Base-by-base conservation (phyloP, 2,888 invertebrate species). In the Dicyrtoma fusca region DNA sequence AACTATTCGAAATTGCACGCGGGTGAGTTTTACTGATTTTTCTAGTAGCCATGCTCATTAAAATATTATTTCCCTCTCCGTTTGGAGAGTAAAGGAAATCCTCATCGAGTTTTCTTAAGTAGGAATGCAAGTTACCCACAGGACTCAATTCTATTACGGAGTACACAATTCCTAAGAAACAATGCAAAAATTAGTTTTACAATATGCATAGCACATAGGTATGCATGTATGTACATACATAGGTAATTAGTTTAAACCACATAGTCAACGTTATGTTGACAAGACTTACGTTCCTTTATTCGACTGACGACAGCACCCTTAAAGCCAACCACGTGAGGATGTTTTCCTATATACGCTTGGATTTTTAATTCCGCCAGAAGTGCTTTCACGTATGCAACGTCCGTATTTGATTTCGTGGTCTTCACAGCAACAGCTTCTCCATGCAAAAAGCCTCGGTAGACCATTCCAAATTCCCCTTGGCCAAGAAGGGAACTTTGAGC, bases 301-400 rank as follows among this genome's bases (percentile, higher is more conserved):
- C 26, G 57, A 57, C 11, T 57, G n/a, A 57, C 26, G 13, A 57
- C 57, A 14, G 57, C 57, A 5, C 57, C 57, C 3, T 13, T 6
- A 14, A 57, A 57, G 25, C 6, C 4, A 25, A 57, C 25, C 23
- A 57, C 25, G 8, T 57, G 57, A 8, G 23, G 25, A 25, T 57
- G 57, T 25, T 17, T 1, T 13, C 57, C 57, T 11, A 57, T 26
- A 57, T 57, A 57, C 4, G 25, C 57, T 25, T 25, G 23, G 23
- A 57, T 57, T 25, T 57, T 57, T 23, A 57, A 8, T n/a, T 57
- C 57, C 57, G 14, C 26, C 2, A 57, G n/a, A 25, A 57, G 26
- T 26, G 23, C 57, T 14, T 25, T 23, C 3, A 57, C 23, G 25
- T 25, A 23, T 5, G 23, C 25, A 25, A 57, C 26, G 2, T 57